Percentiles rank a stretch among this genome's conserved stretches.
Conservation (phyloP, 2,888 invertebrate genomes). For the Andrena dorsata region DNA sequence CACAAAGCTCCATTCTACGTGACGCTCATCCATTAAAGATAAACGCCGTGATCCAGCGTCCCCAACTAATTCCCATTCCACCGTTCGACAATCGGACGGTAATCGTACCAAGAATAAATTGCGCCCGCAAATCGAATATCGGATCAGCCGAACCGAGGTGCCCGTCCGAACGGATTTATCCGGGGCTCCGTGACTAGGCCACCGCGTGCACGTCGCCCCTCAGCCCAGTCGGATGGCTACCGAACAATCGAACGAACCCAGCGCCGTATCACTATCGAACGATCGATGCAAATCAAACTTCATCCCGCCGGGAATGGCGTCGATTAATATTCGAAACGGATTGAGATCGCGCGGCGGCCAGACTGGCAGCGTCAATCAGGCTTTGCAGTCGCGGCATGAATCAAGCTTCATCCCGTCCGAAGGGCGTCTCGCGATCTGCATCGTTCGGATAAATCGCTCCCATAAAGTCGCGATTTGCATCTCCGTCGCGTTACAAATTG, state of each 20-base stretch:
- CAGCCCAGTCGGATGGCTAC: conserved; percentile 10
- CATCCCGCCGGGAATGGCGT: conserved; percentile 18
- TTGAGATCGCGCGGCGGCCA: conserved; percentile 31
- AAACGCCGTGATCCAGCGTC: not conserved
- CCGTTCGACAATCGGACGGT: not conserved
- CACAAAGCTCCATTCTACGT: not conserved
- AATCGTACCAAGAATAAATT: not conserved
- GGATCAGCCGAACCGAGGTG: conserved; percentile 5
- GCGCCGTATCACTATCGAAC: conserved; percentile 5
- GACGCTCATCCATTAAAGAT: not conserved
- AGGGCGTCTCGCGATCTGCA: conserved; percentile 12
- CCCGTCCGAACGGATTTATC: conserved; percentile 3
- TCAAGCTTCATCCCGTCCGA: conserved; percentile 1
- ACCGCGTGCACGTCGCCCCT: conserved; percentile 24
- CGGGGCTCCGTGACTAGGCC: conserved; percentile 32
- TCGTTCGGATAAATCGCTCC: not conserved
- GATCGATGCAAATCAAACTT: conserved; percentile 27
- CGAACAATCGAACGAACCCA: conserved; percentile 32
- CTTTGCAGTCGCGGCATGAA: conserved; percentile 23
- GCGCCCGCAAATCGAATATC: conserved; percentile 30
- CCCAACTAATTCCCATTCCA: not conserved
- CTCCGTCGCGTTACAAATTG: not conserved
- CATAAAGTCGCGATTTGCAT: conserved; percentile 15
- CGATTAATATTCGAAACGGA: conserved; percentile 43
- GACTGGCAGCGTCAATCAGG: conserved; percentile 48